Conservation (phyloP, 2,888 invertebrate species). For the Epistrophella euchroma region DNA sequence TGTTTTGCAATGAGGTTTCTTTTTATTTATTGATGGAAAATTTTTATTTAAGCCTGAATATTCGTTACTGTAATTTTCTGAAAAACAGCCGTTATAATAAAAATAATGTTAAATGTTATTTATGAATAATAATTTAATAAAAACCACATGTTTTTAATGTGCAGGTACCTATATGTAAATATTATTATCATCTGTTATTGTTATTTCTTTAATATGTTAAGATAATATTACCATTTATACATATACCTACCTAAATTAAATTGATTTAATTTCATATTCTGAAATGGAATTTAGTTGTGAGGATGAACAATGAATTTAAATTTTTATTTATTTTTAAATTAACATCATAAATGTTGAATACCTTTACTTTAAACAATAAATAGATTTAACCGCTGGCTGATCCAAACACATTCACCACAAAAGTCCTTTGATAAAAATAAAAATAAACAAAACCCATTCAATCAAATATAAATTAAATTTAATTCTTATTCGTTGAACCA, state of each 20-base stretch:
- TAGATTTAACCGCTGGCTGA: background rate
- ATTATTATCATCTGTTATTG: background rate
- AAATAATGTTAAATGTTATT: background rate
- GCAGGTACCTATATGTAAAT: no score
- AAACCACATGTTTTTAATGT: background rate
- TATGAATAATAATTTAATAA: background rate
- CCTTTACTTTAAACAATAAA: background rate
- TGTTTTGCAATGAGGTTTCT: no score
- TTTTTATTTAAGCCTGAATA: no score
- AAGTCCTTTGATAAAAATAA: slow-evolving; percentile 1
- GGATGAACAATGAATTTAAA: no score
- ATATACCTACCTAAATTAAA: background rate
- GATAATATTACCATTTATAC: background rate
- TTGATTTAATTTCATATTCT: no score
- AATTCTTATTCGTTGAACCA: slow-evolving; percentile 28
- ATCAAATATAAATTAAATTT: slow-evolving; percentile 26
- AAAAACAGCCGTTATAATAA: no score
- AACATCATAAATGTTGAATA: no score
- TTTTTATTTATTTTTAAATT: no score
- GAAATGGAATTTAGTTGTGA: no score
- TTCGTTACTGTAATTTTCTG: no score
- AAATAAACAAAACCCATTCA: slow-evolving; percentile 13
- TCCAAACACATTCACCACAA: background rate
- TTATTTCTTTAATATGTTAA: background rate
- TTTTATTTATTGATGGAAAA: no score